A percentile compares a stretch with the other conserved stretches of the same genome.
Evolutionary conservation across 2,113 vertebrate genomes (phyloP).

Genomic region (Penelope pileata): DNA sequence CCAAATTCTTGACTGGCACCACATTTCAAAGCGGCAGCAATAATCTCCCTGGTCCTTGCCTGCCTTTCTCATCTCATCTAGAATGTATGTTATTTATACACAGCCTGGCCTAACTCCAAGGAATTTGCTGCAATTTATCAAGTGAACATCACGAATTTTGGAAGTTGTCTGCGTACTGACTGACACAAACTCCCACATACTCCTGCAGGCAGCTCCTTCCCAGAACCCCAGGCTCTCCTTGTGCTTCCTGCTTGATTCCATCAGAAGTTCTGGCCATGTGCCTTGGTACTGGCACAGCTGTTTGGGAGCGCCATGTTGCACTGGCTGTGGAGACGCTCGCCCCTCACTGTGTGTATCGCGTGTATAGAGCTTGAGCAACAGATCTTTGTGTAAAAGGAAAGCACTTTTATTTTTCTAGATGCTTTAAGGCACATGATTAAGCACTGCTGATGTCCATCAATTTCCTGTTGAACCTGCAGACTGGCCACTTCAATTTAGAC

Average conservation of each 20-base stretch:
- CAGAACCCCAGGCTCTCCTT: background rate
- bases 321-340: background rate
- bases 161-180: background rate
- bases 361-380: background rate
- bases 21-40: background rate
- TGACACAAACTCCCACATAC: background rate
- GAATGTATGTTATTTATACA: background rate
- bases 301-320: background rate
- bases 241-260: background rate
- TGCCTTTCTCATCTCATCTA: fast-evolving
- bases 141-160: background rate
- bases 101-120: background rate
- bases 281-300: background rate
- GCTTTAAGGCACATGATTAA: background rate
- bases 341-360: fast-evolving
- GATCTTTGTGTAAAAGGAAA: background rate
- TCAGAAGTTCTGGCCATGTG: background rate
- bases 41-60: background rate
- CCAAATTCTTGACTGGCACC: background rate
- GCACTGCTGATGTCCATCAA: background rate
- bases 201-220: background rate
- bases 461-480: background rate
- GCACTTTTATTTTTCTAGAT: background rate
- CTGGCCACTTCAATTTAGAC: background rate
- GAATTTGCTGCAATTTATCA: background rate